phyloP scores from a whole-genome alignment of 2,888 invertebrate genomes.

The Macrosiphum euphorbiae region DNA sequence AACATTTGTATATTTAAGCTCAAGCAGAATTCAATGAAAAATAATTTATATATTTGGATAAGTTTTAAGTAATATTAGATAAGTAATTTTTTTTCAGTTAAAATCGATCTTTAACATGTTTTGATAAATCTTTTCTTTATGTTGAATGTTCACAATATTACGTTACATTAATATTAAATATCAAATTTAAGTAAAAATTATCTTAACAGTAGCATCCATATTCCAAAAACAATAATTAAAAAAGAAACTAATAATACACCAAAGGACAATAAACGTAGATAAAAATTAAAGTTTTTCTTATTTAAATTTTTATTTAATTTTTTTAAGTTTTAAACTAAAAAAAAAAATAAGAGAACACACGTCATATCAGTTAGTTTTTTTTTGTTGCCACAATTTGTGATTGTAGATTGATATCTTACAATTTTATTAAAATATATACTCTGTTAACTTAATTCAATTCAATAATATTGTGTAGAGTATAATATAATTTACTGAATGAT shows the following conservation, averaged over 20 bases:
- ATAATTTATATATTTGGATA: background rate
- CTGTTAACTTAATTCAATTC: background rate
- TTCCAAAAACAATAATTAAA: background rate
- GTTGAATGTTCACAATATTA: background rate
- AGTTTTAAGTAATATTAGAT: background rate
- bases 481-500: conserved; percentile 46
- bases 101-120: background rate
- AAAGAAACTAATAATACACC: conserved; percentile 25
- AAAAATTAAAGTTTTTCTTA: background rate
- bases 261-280: background rate
- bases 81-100: background rate
- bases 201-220: background rate
- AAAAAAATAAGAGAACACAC: background rate
- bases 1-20: background rate
- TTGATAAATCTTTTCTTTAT: background rate
- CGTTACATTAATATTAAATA: background rate
- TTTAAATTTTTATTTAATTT: background rate
- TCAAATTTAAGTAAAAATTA: conserved; percentile 6
- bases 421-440: conserved; percentile 32
- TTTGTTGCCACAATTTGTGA: conserved; percentile 1
- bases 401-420: background rate
- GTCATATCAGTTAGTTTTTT: background rate
- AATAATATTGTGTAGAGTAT: background rate
- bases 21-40: background rate
- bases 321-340: conserved; percentile 11